Evolutionary conservation across 35 echinoderm and acorn worm species (phyloP), one percentile per base, ranked within the genome.

Genomic region (Strongylocentrotus purpuratus): DNA sequence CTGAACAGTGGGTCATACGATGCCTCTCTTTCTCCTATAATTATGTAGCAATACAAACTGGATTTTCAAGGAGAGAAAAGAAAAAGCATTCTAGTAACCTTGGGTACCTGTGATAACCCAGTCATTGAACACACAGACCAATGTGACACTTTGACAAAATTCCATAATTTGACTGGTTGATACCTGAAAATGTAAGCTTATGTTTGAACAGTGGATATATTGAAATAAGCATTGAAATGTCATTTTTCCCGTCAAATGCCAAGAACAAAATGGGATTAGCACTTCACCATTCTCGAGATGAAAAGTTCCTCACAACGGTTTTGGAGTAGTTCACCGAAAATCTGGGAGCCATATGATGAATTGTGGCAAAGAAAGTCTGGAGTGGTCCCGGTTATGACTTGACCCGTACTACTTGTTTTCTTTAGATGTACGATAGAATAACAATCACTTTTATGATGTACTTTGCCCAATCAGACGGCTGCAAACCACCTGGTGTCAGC

Each of bases 291-390:
- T 8, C 22, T 78, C 22, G 20, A 78, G 65, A 1, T 28, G 65
- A 78, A 78, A 7, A n/a, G 65, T 78, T 78, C 65, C 65, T 28
- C 65, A n/a, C 20, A 5, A 18, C 65, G 25, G 65, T 78, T 78
- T n/a, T 78, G 65, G 65, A 78, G 65, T 78, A 18, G 15, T 18
- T 78, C 65, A n/a, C 65, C 65, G n/a, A 78, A 78, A 78, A 78
- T 78, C 65, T 78, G 65, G 65, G 65, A 78, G 65, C 65, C 65
- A 78, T 18, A 78, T 78, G 65, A 78, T 78, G 65, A 8, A 78
- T 78, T 18, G 65, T 78, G 65, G 65, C 65, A 78, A 78, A 78
- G 65, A 78, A 78, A 78, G 65, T 78, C 65, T 78, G 22, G 65
- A 78, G 65, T 78, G 65, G 65, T 78, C 22, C 65, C 20, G 25